Base-by-base conservation (phyloP, 2,888 invertebrate genomes). In the Euzetes globulus region DNA sequence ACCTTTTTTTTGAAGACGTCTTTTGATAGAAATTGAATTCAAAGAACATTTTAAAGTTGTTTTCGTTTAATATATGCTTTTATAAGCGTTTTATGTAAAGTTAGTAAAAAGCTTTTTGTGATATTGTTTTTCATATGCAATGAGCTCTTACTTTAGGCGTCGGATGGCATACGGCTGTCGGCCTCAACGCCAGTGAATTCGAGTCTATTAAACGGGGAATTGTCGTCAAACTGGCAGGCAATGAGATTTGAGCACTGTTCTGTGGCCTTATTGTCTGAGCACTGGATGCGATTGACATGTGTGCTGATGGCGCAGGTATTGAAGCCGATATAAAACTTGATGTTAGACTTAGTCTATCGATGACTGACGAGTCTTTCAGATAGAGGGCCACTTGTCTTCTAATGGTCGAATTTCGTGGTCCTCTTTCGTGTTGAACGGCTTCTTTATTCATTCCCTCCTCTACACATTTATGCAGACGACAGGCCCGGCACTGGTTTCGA, bases 381-480 rank as follows among this genome's bases (percentile, higher is more conserved):
- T 88, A 90, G 78, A 91, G 84, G 2, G 91, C 91, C 88, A 96
- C 92, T 85, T 97, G 97, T 17, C 95, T 88, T 6, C 94, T 88
- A 45, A 98, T 71, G 86, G 97, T 97, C 0, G 97, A 94, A 82
- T 92, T 96, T 68, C 99, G 87, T 0, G 98, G 98, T 0, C 98
- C 98, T 77, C 99, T 87, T 83, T 99, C 98, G 82, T 98, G 97
- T 84, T 99, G 99, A 2, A 99, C 98, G 76, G 98, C 98, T 81
- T 96, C 95, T 84, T 90, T 92, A 84, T 97, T 97, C 97, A 97
- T 97, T 76, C 96, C 95, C 15, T 89, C 93, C 76, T 90, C 88
- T 58, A 95, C 86, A 81, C 98, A 98, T 82, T 94, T 94, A 73
- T 88, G 86, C 13, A 98, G 86, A 17, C 98, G 86, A 81, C 98